Percentiles rank a stretch among this genome's conserved stretches.
phyloP scores from a whole-genome alignment of 2,888 invertebrate species.

The Ophonus ardosiacus region DNA sequence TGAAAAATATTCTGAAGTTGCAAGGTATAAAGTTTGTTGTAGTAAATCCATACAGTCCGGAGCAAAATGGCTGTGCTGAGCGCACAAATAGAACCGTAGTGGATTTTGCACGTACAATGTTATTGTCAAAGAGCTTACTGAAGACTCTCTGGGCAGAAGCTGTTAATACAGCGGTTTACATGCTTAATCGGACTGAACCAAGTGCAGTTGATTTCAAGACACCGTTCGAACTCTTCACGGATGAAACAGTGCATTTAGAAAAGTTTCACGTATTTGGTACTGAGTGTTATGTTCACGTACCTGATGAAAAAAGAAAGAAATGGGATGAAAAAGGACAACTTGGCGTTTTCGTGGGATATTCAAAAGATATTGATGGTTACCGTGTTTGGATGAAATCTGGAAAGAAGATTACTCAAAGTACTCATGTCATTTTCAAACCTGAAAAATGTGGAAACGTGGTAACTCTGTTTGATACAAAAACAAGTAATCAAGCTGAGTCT shows the following conservation, averaged over 20 bases:
- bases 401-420: conserved; percentile 44
- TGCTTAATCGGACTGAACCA: conserved; percentile 66
- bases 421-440: conserved; percentile 54
- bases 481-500: too few relatives aligned
- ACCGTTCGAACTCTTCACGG: conserved; percentile 65
- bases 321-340: conserved; percentile 48
- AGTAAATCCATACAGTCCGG: neutral
- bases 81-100: too few relatives aligned
- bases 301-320: conserved; percentile 65
- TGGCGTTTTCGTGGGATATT: too few relatives aligned
- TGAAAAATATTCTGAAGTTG: conserved; percentile 8
- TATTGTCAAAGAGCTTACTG: conserved; percentile 64
- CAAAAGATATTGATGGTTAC: conserved; percentile 65
- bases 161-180: conserved; percentile 65
- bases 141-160: conserved; percentile 67
- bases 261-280: conserved; percentile 65
- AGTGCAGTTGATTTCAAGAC: conserved; percentile 60
- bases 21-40: neutral
- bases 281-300: conserved; percentile 66
- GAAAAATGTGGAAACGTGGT: conserved; percentile 3
- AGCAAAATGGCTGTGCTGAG: conserved; percentile 13
- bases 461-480: too few relatives aligned
- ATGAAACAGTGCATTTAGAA: conserved; percentile 60
- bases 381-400: conserved; percentile 52
- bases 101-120: conserved; percentile 49